Base-by-base conservation (phyloP, 2,113 vertebrate genomes). In the Trogon melanurus region DNA sequence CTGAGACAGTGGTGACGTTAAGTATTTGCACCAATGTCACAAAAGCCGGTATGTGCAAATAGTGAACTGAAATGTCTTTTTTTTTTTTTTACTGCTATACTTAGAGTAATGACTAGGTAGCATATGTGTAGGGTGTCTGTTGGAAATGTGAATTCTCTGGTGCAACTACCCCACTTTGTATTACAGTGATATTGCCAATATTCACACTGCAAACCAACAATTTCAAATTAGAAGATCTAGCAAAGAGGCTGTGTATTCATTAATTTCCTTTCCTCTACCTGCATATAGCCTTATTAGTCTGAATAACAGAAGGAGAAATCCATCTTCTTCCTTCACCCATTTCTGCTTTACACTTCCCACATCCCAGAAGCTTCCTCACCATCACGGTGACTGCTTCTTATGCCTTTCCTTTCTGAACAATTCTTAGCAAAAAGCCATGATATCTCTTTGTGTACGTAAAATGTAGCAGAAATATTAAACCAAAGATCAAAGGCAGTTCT, bases 401-500 rank as follows among this genome's bases (percentile, higher is more conserved):
- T 38, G 36, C 36, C 38, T 29, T 34, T 84, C 17, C 7, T 84
- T 47, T 4, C 21, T 1, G 4, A 92, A 61, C 27, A 54, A 14
- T 45, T 69, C 61, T 79, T 75, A 92, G 61, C 2, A 2, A 85
- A 95, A 92, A 50, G 58, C 86, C 54, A 54, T 0, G 23, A 84
- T 75, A 92, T 34, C 36, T 86, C 53, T 57, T 91, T 69, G 61
- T 51, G 79, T 66, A 81, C 17, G 57, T 69, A 96, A 94, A 94
- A 93, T 8, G 7, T 58, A 93, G 79, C 53, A 96, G 83, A 94
- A 87, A 75, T 85, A 93, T 84, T 93, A 95, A 96, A 96, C 76
- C 62, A 73, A 91, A 95, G 92, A 95, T 95, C 95, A 96, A 96
- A 97, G 91, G 58, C 76, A 56, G 45, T 75, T 85, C 86, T 89